Percentiles rank a stretch among this genome's conserved stretches.
phyloP scores from a whole-genome alignment of 37 sponge, comb jelly and placozoan species.

The Beroe forskalii region DNA sequence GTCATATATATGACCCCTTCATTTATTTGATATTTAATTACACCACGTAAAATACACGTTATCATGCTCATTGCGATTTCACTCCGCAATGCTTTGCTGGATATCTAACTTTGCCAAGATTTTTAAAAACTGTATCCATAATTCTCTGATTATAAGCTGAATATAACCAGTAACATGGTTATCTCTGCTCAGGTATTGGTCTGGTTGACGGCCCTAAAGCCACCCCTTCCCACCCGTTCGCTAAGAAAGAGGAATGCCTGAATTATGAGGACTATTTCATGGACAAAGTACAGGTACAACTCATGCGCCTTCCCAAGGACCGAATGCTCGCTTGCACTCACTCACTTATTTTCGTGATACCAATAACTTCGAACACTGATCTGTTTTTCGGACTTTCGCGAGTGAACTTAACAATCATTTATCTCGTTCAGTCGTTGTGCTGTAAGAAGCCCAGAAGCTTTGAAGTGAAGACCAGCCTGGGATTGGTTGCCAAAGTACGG shows the following conservation, averaged over 20 bases:
- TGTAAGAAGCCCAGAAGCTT: constrained; percentile 47
- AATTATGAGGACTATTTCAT: constrained; percentile 55
- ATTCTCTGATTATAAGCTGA: no score
- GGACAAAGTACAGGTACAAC: constrained; percentile 65
- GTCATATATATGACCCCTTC: no score
- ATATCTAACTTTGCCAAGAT: no score
- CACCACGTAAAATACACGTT: no score
- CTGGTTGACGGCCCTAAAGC: constrained; percentile 15
- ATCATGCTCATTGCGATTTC: no score
- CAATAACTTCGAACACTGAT: no score
- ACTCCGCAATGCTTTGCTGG: no score
- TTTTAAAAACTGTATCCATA: no score
- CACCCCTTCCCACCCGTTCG: constrained; percentile 26
- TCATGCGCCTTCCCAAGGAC: not conserved
- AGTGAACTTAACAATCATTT: not conserved
- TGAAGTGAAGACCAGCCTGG: constrained; percentile 42
- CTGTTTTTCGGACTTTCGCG: not conserved
- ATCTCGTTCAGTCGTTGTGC: constrained; percentile 37
- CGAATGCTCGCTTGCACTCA: no score
- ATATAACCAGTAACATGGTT: no score
- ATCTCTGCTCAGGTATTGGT: not conserved
- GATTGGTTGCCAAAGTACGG: constrained; percentile 19
- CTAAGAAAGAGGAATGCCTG: not conserved
- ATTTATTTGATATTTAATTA: no score
- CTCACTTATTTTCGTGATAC: no score